A percentile compares a stretch with the other conserved stretches of the same genome.
Evolutionary conservation across 2,797 vertebrate genomes (phyloP).

Genomic region (Sebastes jordani): DNA sequence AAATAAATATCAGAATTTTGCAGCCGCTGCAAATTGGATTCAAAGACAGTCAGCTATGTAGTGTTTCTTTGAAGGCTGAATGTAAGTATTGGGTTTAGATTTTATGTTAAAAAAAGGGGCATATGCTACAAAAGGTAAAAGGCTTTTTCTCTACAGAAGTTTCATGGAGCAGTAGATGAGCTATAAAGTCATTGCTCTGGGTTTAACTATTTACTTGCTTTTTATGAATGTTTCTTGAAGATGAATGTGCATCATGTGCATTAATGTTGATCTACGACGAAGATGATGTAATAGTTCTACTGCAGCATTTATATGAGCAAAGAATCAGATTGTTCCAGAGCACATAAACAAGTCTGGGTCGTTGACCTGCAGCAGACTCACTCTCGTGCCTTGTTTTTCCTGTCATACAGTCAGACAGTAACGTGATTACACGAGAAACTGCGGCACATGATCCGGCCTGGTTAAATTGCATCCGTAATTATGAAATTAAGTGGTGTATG

Average conservation of each 20-base stretch:
- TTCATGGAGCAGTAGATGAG: background rate
- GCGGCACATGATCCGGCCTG: slow-evolving; percentile 63
- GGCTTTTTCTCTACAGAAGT: background rate
- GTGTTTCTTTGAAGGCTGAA: background rate
- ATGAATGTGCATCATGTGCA: background rate
- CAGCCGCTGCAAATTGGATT: background rate
- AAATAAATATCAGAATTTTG: background rate
- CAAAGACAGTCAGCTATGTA: background rate
- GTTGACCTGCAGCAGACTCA: background rate
- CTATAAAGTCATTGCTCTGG: background rate
- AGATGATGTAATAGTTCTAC: background rate
- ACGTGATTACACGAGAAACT: slow-evolving; percentile 47
- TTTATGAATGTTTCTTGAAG: background rate
- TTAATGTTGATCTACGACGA: background rate
- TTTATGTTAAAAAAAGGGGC: background rate
- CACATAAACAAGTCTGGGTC: background rate
- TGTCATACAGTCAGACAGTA: slow-evolving; percentile 40
- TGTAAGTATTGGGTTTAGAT: background rate
- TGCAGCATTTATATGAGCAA: background rate
- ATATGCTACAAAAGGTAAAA: background rate
- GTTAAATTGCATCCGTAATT: slow-evolving; percentile 48
- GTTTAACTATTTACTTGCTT: background rate
- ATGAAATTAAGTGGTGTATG: slow-evolving; percentile 63
- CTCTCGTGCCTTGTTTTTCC: background rate
- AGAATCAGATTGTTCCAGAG: background rate